Conservation (phyloP, 2,888 invertebrate species). For the Aspidiotus rigidus region DNA sequence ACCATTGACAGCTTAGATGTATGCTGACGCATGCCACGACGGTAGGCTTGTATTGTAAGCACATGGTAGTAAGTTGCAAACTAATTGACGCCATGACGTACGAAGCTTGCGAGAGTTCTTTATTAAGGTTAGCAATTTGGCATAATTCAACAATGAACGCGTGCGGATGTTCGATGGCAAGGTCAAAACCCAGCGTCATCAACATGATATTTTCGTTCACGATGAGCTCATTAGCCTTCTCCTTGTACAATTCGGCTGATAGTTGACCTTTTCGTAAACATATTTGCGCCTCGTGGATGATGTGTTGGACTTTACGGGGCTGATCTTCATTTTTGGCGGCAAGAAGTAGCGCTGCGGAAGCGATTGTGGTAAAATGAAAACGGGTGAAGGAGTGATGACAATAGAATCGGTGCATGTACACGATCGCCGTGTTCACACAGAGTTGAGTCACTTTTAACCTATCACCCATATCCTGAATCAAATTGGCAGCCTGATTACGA, state of each 20-base stretch:
- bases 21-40: conserved; percentile 98
- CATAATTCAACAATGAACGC: conserved; percentile 93
- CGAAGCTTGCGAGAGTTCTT: conserved; percentile 93
- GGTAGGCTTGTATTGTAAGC: conserved; percentile 89
- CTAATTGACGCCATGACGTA: conserved; percentile 99
- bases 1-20: conserved; percentile 95
- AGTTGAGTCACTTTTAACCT: conserved; percentile 85
- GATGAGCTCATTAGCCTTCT: conserved; percentile 84
- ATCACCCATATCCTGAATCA: conserved; percentile 99
- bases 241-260: conserved; percentile 56
- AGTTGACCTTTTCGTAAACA: conserved; percentile 60
- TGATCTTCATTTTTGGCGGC: conserved; percentile 99
- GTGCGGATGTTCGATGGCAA: conserved; percentile 96
- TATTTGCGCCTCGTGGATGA: conserved; percentile 83
- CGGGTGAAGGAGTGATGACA: conserved; percentile 96
- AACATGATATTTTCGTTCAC: conserved; percentile 93
- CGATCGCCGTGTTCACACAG: conserved; percentile 97
- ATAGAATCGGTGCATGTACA: conserved; percentile 98
- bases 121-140: conserved; percentile 89
- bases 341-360: conserved; percentile 87
- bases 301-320: conserved; percentile 93
- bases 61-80: conserved; percentile 94
- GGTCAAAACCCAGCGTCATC: conserved; percentile 95
- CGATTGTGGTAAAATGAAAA: conserved; percentile 89
- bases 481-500: conserved; percentile 92